Evolutionary conservation across 1,140 invertebrate species (phyloP), one percentile per base, ranked within the genome.

Genomic region (Popillia japonica): DNA sequence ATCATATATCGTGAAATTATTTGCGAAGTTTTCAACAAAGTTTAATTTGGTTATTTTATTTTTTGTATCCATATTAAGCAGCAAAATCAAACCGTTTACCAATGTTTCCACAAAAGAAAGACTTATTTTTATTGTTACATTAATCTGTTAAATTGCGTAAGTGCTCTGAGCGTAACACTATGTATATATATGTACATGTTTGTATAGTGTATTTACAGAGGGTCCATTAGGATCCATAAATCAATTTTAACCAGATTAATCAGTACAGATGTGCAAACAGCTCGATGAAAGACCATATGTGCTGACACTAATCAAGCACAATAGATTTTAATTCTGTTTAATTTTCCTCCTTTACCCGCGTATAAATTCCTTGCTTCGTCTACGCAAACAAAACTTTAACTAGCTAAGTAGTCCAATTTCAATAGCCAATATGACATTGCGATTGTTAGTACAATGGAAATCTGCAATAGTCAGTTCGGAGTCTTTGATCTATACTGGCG

Each of bases 271-370:
- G 44, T 48, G 44, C 44, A 48, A 48, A 48, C 44, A 48, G 6
- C 44, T 48, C 44, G 44, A 48, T 48, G 44, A 17, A 14, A 48
- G 44, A 48, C 44, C 44, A 48, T 48, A 10, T 48, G 44, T 48
- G 10, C 44, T 17, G n/a, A 68, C 17, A 68, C 61, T 34, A 68
- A 61, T 17, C n/a, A 61, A 61, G 59, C 61, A 10, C 27, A 68
- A 68, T 23, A 68, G 7, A 68, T 68, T 68, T 68, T 8, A 34
- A 27, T 34, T 22, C 61, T 2, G 61, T 23, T 68, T 68, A 23
- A 27, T 68, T 68, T 68, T 34, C 22, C 10, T 14, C 2, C 22
- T 17, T 23, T 27, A 10, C 44, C 10, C 44, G n/a, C 44, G 10
- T 17, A 48, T 17, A 48, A 14, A 48, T 48, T 48, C 10, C n/a